These are phyloP conservation scores for Drosophila ironensis DNA, from an alignment of 1,140 invertebrate genomes.

Conservation along the genomic window DNA sequence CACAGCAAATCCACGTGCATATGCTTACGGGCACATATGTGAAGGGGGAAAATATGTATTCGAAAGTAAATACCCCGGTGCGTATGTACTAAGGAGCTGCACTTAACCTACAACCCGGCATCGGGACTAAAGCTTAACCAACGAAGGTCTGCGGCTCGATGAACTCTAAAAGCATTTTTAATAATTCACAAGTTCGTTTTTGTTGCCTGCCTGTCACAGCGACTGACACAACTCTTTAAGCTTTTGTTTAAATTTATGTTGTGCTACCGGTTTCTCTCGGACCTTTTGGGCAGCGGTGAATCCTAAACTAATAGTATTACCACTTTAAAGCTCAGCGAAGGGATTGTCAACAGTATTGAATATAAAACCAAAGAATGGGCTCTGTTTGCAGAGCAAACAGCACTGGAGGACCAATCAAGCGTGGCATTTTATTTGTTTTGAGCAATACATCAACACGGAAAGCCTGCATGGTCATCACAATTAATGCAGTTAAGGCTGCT, in stretches of 20 bases:
- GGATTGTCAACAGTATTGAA: no score
- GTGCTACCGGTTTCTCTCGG: background rate
- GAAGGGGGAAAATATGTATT: background rate
- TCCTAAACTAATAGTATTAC: no score
- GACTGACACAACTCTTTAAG: slow-evolving; percentile 64
- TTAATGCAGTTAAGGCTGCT: slow-evolving; percentile 58
- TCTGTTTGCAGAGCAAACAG: no score
- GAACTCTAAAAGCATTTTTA: slow-evolving; percentile 71
- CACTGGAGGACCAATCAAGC: slow-evolving; percentile 5
- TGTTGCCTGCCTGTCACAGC: slow-evolving; percentile 38
- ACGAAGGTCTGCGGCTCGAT: slow-evolving; percentile 23
- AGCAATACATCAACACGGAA: slow-evolving; percentile 2
- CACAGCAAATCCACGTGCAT: slow-evolving; percentile 27
- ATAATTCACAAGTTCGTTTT: slow-evolving; percentile 62
- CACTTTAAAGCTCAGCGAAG: no score
- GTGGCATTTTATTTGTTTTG: slow-evolving; percentile 37
- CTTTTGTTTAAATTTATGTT: slow-evolving; percentile 36
- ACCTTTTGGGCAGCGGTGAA: no score
- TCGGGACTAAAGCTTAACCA: slow-evolving; percentile 3
- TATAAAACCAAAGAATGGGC: no score
- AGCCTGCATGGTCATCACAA: slow-evolving; percentile 21
- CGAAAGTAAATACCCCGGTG: background rate
- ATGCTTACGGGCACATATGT: slow-evolving; percentile 11
- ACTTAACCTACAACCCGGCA: slow-evolving; percentile 45
- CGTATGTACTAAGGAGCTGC: slow-evolving; percentile 4